Evolutionary conservation across 2,888 invertebrate species (phyloP), one percentile per base, ranked within the genome.

Genomic region (Agriopis marginaria): DNA sequence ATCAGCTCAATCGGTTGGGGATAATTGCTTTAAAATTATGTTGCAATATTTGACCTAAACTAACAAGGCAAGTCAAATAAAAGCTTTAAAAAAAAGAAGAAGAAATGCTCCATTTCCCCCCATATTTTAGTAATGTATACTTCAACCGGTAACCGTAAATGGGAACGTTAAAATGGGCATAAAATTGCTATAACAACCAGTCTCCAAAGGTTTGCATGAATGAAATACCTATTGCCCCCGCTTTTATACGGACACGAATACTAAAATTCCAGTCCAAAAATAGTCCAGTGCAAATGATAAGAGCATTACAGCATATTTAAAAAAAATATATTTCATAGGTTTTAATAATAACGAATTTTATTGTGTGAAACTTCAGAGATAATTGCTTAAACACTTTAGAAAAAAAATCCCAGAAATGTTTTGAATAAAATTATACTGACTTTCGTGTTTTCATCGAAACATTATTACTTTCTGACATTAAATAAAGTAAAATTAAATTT

Each of bases 161-260:
- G 54, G 53, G 51, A 12, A 58, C 32, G 47, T 56, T 68, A 63
- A 66, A 75, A 71, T 17, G 68, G 56, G 44, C 68, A 65, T 73
- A 66, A 75, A 73, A 70, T 66, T 63, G 53, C 45, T 53, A 59
- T 68, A 66, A 63, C 68, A 58, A 49, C 47, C 66, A 61, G n/a
- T 61, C 55, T 62, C 58, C 45, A 66, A 59, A 67, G 70, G 60
- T 63, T 62, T 53, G 56, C 70, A 69, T 72, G 70, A 73, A 72
- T 70, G 63, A 67, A 66, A 70, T 60, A 32, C 32, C 32, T 32
- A 69, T 67, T 32, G 42, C 49, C 45, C 42, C 53, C 10, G 59
- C 55, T 60, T 47, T 59, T 17, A 60, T 44, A 47, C 12, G 56
- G 12, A 51, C 14, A 11, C 53, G 47, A 63, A 59, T 54, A 63